Conservation (phyloP, 1,140 invertebrate genomes). For the Drosophila elegans region DNA sequence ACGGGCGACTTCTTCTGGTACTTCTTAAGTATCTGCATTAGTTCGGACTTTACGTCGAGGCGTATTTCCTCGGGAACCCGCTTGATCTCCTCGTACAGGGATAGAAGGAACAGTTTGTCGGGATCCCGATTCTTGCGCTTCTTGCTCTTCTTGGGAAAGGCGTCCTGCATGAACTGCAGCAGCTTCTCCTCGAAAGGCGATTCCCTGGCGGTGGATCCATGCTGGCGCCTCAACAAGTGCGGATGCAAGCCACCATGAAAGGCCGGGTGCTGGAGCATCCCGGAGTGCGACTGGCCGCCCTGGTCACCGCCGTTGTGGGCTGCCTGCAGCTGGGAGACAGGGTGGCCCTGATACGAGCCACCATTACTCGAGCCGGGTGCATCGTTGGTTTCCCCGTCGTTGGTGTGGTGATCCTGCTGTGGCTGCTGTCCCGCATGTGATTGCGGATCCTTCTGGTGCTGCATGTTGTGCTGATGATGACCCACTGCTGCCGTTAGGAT, state of each 20-base stretch:
- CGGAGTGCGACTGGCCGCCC: slow-evolving; percentile 62
- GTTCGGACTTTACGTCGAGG: slow-evolving; percentile 77
- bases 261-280: slow-evolving; percentile 71
- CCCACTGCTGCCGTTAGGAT: slow-evolving; percentile 78
- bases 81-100: slow-evolving; percentile 80
- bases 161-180: slow-evolving; percentile 82
- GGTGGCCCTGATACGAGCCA: slow-evolving; percentile 70
- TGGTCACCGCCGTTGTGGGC: slow-evolving; percentile 62
- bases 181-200: slow-evolving; percentile 79
- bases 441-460: slow-evolving; percentile 70
- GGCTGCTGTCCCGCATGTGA: slow-evolving; percentile 60
- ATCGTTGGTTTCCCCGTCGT: slow-evolving; percentile 80
- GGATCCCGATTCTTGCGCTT: slow-evolving; percentile 81
- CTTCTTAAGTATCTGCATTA: slow-evolving; percentile 82
- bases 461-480: slow-evolving; percentile 72
- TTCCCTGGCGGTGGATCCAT: slow-evolving; percentile 64
- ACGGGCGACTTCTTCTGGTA: slow-evolving; percentile 78
- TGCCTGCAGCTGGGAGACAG: slow-evolving; percentile 63
- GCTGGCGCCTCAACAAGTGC: slow-evolving; percentile 72
- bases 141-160: slow-evolving; percentile 83
- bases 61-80: slow-evolving; percentile 79
- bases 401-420: slow-evolving; percentile 77
- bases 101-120: slow-evolving; percentile 75
- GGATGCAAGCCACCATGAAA: slow-evolving; percentile 78
- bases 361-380: slow-evolving; percentile 78